Percentiles rank a stretch among this genome's conserved stretches.
Conservation (phyloP, 1,140 invertebrate species). For the Aphaenogaster rudis region DNA sequence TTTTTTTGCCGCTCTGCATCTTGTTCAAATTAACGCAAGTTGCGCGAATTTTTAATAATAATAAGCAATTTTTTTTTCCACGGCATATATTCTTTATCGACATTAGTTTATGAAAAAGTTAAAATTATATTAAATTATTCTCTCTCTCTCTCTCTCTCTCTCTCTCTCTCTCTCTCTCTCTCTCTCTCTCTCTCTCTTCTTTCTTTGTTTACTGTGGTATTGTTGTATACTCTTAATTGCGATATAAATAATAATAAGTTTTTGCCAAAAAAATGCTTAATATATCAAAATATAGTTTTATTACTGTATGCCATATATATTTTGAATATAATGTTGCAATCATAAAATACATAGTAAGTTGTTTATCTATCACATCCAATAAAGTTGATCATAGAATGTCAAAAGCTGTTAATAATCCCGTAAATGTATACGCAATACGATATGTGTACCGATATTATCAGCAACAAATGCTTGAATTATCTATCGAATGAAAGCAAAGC, state of each 20-base stretch:
- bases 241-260: background rate
- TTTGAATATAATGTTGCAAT: background rate
- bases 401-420: background rate
- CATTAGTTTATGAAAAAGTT: background rate
- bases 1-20: background rate
- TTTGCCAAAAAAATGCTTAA: background rate
- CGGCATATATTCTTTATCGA: background rate
- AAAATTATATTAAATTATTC: slow-evolving; percentile 11
- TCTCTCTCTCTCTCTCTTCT: background rate
- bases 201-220: background rate
- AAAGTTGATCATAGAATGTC: background rate
- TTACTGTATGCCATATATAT: background rate
- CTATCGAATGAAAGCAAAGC: background rate
- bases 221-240: background rate
- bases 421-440: background rate
- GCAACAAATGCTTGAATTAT: slow-evolving; percentile 25
- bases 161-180: background rate
- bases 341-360: background rate
- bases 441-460: background rate
- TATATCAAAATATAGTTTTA: slow-evolving; percentile 1
- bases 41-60: background rate
- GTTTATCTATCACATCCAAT: background rate
- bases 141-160: background rate
- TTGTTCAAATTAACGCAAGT: background rate
- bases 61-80: background rate